Evolutionary conservation across 2,888 invertebrate genomes (phyloP).

Genomic region (Oscheius sp.): DNA sequence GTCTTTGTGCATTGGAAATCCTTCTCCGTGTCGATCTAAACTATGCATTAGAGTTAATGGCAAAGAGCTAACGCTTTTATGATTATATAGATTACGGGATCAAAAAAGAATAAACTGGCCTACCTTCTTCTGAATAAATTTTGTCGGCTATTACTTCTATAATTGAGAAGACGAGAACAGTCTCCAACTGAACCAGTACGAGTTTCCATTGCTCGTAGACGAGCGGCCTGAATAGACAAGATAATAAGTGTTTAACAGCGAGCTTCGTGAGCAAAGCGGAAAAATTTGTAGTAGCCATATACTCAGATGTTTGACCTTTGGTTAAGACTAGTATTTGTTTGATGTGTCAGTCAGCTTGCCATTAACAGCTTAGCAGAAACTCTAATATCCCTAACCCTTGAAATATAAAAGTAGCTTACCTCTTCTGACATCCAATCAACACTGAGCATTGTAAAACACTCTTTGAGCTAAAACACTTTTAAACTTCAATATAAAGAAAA

Average conservation of each 20-base stretch:
- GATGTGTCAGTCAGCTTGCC: too few species aligned
- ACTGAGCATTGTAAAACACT: conserved; percentile 22
- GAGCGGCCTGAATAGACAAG: conserved; percentile 41
- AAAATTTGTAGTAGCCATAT: too few species aligned
- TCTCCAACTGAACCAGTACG: conserved; percentile 55
- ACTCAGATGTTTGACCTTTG: too few species aligned
- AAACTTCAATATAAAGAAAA: too few species aligned
- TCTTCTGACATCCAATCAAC: conserved; percentile 29
- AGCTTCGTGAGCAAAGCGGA: too few species aligned
- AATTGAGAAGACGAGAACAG: conserved; percentile 46
- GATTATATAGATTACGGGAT: background rate
- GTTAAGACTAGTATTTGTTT: too few species aligned
- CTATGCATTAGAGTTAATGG: background rate
- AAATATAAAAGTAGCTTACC: too few species aligned
- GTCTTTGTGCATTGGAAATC: conserved; percentile 56
- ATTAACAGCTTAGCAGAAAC: too few species aligned
- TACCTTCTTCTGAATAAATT: conserved; percentile 53
- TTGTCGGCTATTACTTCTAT: conserved; percentile 40
- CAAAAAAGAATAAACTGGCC: background rate
- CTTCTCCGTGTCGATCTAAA: conserved; percentile 54
- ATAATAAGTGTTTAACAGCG: background rate
- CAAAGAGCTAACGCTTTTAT: background rate
- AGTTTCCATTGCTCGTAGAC: conserved; percentile 52
- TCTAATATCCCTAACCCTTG: too few species aligned
- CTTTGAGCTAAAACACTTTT: too few species aligned